phyloP scores from a whole-genome alignment of 2,113 vertebrate species.

The Uria lomvia region DNA sequence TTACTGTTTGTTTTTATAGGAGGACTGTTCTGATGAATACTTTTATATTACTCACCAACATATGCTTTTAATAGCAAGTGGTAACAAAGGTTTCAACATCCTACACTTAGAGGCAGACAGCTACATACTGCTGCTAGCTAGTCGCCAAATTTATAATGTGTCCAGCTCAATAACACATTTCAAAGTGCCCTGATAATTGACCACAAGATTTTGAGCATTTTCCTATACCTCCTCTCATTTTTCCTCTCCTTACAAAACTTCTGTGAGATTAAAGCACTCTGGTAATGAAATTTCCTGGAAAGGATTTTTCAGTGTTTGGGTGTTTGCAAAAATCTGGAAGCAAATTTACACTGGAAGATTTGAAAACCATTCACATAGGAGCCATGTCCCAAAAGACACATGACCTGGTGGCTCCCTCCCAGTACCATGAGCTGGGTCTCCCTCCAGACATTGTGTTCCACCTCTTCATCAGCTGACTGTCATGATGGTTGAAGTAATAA shows the following conservation, averaged over 20 bases:
- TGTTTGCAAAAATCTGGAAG: neutral
- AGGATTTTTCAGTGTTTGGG: neutral
- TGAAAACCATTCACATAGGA: neutral
- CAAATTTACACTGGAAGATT: neutral
- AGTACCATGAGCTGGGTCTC: neutral
- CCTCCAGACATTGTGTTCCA: neutral
- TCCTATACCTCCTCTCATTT: neutral
- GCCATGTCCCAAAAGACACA: neutral
- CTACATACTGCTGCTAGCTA: neutral
- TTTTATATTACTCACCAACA: neutral
- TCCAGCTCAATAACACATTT: neutral
- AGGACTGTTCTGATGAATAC: neutral
- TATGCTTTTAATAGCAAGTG: conserved; percentile 45
- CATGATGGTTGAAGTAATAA: neutral
- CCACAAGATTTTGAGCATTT: neutral
- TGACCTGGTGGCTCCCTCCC: neutral
- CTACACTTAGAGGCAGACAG: neutral
- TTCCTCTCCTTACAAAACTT: neutral
- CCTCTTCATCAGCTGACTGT: conserved; percentile 7
- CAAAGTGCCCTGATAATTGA: neutral
- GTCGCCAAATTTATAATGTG: neutral
- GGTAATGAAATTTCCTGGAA: neutral
- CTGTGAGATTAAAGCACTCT: neutral
- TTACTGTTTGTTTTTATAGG: neutral
- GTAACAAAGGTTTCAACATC: neutral